phyloP scores from a whole-genome alignment of 2,888 invertebrate genomes.

The Petrolisthes manimaculis region DNA sequence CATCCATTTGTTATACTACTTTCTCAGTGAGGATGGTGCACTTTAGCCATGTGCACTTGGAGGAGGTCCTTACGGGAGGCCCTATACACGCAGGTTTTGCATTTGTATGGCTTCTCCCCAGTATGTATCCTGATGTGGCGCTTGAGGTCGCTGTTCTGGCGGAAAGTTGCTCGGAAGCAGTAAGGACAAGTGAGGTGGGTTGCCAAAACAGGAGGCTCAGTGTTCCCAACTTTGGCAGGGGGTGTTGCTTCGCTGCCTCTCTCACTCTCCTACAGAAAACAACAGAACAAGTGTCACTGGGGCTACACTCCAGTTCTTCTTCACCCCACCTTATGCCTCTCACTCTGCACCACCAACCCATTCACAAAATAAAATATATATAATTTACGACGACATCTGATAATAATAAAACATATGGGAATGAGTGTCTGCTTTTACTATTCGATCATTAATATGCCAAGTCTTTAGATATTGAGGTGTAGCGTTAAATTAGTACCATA shows the following conservation, averaged over 20 bases:
- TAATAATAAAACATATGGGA: too few species aligned
- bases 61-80: slow-evolving; percentile 60
- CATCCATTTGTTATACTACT: not conserved
- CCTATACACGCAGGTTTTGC: slow-evolving; percentile 55
- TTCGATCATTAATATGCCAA: too few species aligned
- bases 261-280: slow-evolving; percentile 52
- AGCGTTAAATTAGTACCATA: too few species aligned
- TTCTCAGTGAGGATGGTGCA: slow-evolving; percentile 25
- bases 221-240: slow-evolving; percentile 30
- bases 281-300: slow-evolving; percentile 44
- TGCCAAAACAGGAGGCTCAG: slow-evolving; percentile 30
- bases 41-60: slow-evolving; percentile 52
- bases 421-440: too few species aligned
- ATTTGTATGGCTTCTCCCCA: slow-evolving; percentile 64
- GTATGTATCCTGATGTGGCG: slow-evolving; percentile 64
- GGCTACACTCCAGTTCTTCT: not conserved
- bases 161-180: slow-evolving; percentile 62
- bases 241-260: slow-evolving; percentile 43
- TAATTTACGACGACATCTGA: too few species aligned
- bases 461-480: too few species aligned
- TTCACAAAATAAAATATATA: too few species aligned
- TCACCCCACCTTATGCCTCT: not conserved
- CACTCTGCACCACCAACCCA: not conserved
- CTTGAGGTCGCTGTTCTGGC: slow-evolving; percentile 64
- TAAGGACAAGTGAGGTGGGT: slow-evolving; percentile 57